phyloP scores from a whole-genome alignment of 1,140 invertebrate genomes.

The Bombus huntii region DNA sequence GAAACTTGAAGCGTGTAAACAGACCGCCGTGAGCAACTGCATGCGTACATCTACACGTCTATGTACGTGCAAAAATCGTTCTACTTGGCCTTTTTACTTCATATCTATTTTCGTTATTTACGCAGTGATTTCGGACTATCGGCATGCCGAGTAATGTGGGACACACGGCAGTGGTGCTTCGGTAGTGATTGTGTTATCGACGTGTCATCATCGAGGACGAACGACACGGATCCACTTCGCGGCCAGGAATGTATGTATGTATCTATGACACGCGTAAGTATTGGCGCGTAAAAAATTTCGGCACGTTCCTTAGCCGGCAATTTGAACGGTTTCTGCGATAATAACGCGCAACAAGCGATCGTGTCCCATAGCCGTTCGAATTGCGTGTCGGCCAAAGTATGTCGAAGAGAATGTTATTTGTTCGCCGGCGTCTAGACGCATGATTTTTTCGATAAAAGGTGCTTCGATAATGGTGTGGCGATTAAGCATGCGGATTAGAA shows the following conservation, averaged over 20 bases:
- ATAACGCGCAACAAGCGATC: conserved; percentile 7
- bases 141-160: conserved; percentile 60
- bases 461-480: background rate
- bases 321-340: conserved; percentile 6
- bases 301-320: conserved; percentile 2
- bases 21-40: background rate
- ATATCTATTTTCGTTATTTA: conserved; percentile 24
- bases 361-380: background rate
- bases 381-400: background rate
- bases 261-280: conserved; percentile 51
- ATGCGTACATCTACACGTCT: background rate
- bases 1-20: background rate
- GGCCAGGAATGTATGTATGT: conserved; percentile 28
- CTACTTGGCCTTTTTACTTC: conserved; percentile 1
- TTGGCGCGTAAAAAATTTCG: conserved; percentile 9
- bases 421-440: background rate
- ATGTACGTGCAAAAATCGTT: background rate
- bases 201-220: conserved; percentile 45
- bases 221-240: conserved; percentile 30
- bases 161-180: conserved; percentile 47
- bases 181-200: conserved; percentile 63
- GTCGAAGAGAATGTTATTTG: conserved; percentile 9
- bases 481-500: background rate
- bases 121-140: conserved; percentile 58
- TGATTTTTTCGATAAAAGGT: background rate